Evolutionary conservation across 2,888 invertebrate species (phyloP).

Genomic region (Scaptomyza cyrtandrae): DNA sequence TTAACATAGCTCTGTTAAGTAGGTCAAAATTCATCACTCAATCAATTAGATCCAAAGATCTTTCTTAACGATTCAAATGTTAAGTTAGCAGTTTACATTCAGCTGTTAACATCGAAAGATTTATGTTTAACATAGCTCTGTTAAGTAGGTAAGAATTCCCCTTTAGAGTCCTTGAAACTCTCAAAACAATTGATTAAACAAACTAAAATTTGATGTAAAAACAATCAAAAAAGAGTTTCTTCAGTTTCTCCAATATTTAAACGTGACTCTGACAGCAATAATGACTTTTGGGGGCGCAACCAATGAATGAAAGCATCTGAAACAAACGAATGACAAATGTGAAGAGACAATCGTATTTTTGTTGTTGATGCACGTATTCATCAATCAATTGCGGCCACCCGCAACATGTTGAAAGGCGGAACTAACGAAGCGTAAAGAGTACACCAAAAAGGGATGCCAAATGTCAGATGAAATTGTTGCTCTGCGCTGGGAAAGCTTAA

Average conservation of each 20-base stretch:
- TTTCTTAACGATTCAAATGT: no score
- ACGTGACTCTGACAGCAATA: neutral
- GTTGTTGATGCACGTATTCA: slow-evolving; percentile 17
- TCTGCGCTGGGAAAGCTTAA: slow-evolving; percentile 38
- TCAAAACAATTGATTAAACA: neutral
- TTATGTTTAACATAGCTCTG: no score
- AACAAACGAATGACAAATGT: neutral
- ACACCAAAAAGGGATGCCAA: no score
- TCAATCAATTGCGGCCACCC: slow-evolving; percentile 34
- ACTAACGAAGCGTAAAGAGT: slow-evolving; percentile 16
- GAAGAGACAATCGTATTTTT: slow-evolving; percentile 19
- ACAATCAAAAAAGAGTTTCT: no score
- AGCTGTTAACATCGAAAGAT: no score
- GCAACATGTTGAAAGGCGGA: slow-evolving; percentile 27
- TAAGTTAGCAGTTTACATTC: no score
- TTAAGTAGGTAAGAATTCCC: neutral
- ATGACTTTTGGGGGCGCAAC: neutral
- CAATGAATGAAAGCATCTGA: neutral
- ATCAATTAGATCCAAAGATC: no score
- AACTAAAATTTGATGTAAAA: neutral
- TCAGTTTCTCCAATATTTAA: neutral
- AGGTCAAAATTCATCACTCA: no score
- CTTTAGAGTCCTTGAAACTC: neutral
- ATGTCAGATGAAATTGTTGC: slow-evolving; percentile 25
- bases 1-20: no score